Conservation (phyloP, 1,140 invertebrate genomes). For the Myzus persicae region DNA sequence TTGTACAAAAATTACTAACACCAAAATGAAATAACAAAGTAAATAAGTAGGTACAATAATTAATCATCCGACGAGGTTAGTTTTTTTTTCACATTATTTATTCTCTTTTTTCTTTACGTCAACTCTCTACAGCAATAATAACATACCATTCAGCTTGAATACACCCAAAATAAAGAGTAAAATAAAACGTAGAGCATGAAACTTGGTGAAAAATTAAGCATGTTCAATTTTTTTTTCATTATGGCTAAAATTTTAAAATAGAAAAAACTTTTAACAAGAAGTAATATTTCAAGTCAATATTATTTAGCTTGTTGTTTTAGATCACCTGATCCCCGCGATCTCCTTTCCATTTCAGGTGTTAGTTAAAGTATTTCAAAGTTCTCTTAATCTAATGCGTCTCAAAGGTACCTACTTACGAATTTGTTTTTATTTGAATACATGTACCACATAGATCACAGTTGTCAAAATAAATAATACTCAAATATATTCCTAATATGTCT, state of each 20-base stretch:
- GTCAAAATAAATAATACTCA: not conserved
- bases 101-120: not conserved
- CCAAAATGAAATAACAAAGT: no score
- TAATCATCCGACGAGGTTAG: not conserved
- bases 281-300: not conserved
- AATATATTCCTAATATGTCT: not conserved
- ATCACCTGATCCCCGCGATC: not conserved
- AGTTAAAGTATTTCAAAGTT: not conserved
- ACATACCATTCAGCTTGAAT: not conserved
- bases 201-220: not conserved
- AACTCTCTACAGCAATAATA: not conserved
- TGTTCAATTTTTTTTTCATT: not conserved
- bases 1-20: no score
- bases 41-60: not conserved
- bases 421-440: not conserved
- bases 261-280: not conserved
- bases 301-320: not conserved
- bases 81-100: not conserved
- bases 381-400: not conserved
- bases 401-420: not conserved
- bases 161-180: not conserved
- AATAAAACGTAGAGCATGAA: not conserved
- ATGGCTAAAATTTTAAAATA: not conserved
- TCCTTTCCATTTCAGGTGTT: not conserved
- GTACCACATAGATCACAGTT: not conserved